Base-by-base conservation (phyloP, 1,140 invertebrate species). In the Delia radicum region DNA sequence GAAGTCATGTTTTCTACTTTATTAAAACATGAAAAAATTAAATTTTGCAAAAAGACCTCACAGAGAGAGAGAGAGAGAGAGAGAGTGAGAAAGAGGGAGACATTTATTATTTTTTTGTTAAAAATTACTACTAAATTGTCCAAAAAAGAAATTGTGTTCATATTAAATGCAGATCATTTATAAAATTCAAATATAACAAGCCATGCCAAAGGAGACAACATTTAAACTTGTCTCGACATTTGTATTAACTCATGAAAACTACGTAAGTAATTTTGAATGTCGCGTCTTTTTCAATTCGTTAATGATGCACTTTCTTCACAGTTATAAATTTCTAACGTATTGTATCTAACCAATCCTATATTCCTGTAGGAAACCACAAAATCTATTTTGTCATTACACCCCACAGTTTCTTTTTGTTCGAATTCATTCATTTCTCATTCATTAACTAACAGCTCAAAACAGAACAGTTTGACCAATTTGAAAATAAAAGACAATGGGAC, bases 341-440 rank as follows among this genome's bases (percentile, higher is more conserved):
- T 21, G 28, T 29, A 3, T n/a, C 27, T 67, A 31, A 31, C 28
- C 63, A 31, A n/a, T n/a, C n/a, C n/a, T n/a, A n/a, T n/a, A n/a
- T 31, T 67, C 63, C 63, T 31, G 48, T 18, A 21, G 48, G 31
- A 67, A 67, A 67, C 63, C 63, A 67, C 63, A 67, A 67, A 67
- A 67, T 67, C 61, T 63, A 63, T 63, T 63, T 63, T 63, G 61
- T 63, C 24, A 24, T 63, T 63, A 63, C 63, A 67, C 63, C 63
- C 63, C 8, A 67, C 15, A 67, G 63, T 18, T 67, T 18, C 63
- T 31, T 67, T 31, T 7, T 26, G 27, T 67, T 29, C 26, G 13
- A 55, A 55, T 18, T 67, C 63, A 67, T 67, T 67, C 63, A 67
- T 67, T 18, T 21, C 8, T 55, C 18, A 21, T 55, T 24, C 48